phyloP scores from a whole-genome alignment of 2,113 vertebrate genomes.

The Romanogobio albipinnatus region DNA sequence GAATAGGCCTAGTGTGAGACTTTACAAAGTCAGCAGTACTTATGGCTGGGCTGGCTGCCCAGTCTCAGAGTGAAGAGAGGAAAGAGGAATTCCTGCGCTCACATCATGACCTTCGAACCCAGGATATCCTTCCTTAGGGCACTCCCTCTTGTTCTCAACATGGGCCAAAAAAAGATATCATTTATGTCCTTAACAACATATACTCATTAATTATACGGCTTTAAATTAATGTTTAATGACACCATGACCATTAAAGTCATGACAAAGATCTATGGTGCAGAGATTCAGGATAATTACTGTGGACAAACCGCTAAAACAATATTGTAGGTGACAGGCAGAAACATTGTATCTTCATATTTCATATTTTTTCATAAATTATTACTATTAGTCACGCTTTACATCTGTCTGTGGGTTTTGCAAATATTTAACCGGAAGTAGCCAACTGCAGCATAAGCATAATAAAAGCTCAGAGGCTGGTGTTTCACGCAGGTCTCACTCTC shows the following conservation, averaged over 20 bases:
- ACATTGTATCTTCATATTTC: too few relatives aligned
- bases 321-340: too few relatives aligned
- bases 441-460: too few relatives aligned
- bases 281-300: not conserved
- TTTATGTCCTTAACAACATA: not conserved
- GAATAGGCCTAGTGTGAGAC: slow-evolving; percentile 23
- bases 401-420: too few relatives aligned
- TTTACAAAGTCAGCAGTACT: slow-evolving; percentile 46
- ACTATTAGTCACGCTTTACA: too few relatives aligned
- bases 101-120: slow-evolving; percentile 62
- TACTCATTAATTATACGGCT: slow-evolving; percentile 17
- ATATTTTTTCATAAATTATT: too few relatives aligned
- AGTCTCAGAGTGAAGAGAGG: slow-evolving; percentile 44
- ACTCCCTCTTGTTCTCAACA: slow-evolving; percentile 12
- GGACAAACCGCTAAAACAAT: not conserved
- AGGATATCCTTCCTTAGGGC: slow-evolving; percentile 70
- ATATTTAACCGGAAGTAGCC: too few relatives aligned
- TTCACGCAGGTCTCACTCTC: too few relatives aligned
- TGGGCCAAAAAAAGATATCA: slow-evolving; percentile 1
- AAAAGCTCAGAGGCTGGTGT: too few relatives aligned
- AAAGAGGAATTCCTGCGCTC: slow-evolving; percentile 70
- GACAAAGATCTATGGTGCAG: not conserved
- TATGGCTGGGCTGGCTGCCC: slow-evolving; percentile 43
- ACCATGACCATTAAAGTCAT: not conserved
- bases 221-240: slow-evolving; percentile 31